Evolutionary conservation across 2,113 vertebrate species (phyloP).

Genomic region (Macaca nemestrina): DNA sequence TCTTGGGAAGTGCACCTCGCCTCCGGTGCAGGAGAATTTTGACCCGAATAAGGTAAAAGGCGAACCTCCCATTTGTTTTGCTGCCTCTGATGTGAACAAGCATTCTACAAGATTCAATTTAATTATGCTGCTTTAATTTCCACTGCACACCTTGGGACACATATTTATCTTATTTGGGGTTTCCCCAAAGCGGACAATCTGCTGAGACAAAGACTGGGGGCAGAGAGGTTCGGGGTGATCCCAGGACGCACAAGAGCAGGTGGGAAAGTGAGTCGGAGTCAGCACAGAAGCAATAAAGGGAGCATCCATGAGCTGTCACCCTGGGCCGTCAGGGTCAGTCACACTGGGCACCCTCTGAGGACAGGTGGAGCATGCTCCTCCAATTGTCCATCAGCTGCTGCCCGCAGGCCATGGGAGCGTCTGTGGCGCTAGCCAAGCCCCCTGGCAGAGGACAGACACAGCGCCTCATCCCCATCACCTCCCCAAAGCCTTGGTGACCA

Average conservation of each 20-base stretch:
- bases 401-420: neutral
- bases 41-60: slow-evolving; percentile 85
- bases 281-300: neutral
- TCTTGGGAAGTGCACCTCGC: slow-evolving; percentile 89
- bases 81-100: neutral
- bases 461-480: neutral
- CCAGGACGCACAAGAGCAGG: neutral
- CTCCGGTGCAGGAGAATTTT: slow-evolving; percentile 88
- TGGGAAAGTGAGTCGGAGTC: neutral
- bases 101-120: neutral
- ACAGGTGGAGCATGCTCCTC: neutral
- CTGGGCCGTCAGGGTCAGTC: neutral
- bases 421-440: neutral
- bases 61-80: neutral
- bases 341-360: neutral
- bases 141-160: neutral
- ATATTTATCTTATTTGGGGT: neutral
- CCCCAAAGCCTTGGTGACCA: neutral
- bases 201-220: neutral
- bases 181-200: neutral
- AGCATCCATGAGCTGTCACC: neutral
- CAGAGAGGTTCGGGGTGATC: neutral
- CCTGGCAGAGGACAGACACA: neutral
- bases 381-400: neutral
- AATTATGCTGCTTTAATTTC: neutral